Conservation (phyloP, 1,140 invertebrate genomes). For the Lasaia peninsularis region DNA sequence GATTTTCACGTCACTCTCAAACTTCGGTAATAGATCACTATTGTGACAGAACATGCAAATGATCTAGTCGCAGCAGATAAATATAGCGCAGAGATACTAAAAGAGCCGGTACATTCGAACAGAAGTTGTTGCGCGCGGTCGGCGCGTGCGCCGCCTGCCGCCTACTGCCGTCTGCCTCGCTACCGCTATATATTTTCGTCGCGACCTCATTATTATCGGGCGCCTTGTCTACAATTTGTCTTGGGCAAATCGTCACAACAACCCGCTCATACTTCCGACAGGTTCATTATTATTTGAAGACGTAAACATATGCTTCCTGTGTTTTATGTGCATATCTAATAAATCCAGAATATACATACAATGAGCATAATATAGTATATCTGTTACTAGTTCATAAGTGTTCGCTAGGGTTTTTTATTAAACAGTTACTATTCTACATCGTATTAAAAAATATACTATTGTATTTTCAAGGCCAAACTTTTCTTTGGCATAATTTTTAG, state of each 20-base stretch:
- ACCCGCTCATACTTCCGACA: slow-evolving; percentile 37
- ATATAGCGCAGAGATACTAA: slow-evolving; percentile 62
- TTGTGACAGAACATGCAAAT: slow-evolving; percentile 60
- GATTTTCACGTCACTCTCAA: slow-evolving; percentile 49
- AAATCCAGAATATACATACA: not conserved
- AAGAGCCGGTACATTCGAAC: slow-evolving; percentile 55
- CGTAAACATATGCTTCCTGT: slow-evolving; percentile 2
- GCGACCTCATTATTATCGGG: slow-evolving; percentile 66
- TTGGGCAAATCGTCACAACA: slow-evolving; percentile 67
- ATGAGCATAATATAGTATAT: not conserved
- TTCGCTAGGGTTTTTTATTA: too few relatives aligned
- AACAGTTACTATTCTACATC: too few relatives aligned
- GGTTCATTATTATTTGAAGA: slow-evolving; percentile 21
- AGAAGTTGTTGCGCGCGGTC: slow-evolving; percentile 55
- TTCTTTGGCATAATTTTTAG: too few relatives aligned
- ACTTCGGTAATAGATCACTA: slow-evolving; percentile 42
- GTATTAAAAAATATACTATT: too few relatives aligned
- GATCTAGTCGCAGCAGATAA: slow-evolving; percentile 65
- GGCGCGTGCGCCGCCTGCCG: slow-evolving; percentile 69
- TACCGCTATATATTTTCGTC: slow-evolving; percentile 68
- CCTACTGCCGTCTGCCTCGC: slow-evolving; percentile 57
- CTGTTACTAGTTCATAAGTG: too few relatives aligned
- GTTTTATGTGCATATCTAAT: not conserved
- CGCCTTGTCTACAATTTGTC: slow-evolving; percentile 72
- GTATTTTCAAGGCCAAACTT: too few relatives aligned